Conservation (phyloP, 2,797 vertebrate genomes). For the Etheostoma nigrum region DNA sequence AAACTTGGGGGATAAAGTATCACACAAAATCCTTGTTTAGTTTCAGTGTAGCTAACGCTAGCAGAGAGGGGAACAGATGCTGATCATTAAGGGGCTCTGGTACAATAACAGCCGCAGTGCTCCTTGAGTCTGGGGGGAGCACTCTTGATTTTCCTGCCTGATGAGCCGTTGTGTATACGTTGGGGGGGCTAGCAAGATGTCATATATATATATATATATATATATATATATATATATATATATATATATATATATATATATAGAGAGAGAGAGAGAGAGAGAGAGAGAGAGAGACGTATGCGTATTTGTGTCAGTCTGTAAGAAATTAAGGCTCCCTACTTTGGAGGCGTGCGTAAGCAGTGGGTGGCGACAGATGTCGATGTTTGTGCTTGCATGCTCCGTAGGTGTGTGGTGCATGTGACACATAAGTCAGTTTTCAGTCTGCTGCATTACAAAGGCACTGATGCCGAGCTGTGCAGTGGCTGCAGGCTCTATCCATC, state of each 20-base stretch:
- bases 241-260: no score
- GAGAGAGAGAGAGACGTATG: not conserved
- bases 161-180: slow-evolving; percentile 79
- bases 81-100: slow-evolving; percentile 81
- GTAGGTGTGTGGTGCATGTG: slow-evolving; percentile 34
- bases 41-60: slow-evolving; percentile 64
- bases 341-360: slow-evolving; percentile 37
- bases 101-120: slow-evolving; percentile 78
- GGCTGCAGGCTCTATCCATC: slow-evolving; percentile 75
- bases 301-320: slow-evolving; percentile 12
- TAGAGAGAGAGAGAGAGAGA: no score
- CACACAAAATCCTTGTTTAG: slow-evolving; percentile 66
- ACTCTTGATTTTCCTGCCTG: slow-evolving; percentile 78
- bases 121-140: slow-evolving; percentile 75
- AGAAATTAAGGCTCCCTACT: slow-evolving; percentile 42
- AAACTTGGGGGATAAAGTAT: slow-evolving; percentile 54
- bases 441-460: slow-evolving; percentile 32
- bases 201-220: slow-evolving; percentile 9
- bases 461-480: slow-evolving; percentile 55
- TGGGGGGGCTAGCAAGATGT: slow-evolving; percentile 52
- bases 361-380: slow-evolving; percentile 63
- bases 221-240: no score
- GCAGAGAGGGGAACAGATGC: slow-evolving; percentile 78
- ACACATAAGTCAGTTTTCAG: slow-evolving; percentile 41
- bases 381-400: slow-evolving; percentile 43